These are phyloP conservation scores for Ictalurus punctatus DNA, from an alignment of 2,113 vertebrate genomes.

Conservation along the genomic window DNA sequence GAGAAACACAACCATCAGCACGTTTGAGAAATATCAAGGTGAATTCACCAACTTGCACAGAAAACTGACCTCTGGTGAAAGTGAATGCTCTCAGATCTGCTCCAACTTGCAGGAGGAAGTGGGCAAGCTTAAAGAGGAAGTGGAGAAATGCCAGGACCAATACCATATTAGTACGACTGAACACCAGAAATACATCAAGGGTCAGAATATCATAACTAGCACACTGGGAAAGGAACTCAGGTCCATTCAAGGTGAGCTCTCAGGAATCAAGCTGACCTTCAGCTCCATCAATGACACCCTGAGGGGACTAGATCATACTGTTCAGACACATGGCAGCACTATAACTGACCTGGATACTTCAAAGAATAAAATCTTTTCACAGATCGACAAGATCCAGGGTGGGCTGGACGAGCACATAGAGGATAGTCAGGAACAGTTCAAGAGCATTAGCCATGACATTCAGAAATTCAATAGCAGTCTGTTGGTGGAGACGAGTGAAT, in stretches of 20 bases:
- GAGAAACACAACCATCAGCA: constrained; percentile 71
- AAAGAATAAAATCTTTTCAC: constrained; percentile 77
- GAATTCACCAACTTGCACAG: constrained; percentile 60
- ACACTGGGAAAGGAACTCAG: constrained; percentile 74
- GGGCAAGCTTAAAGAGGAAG: constrained; percentile 76
- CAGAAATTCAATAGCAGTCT: constrained; percentile 64
- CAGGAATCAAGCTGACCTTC: constrained; percentile 74
- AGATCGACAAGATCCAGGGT: constrained; percentile 80
- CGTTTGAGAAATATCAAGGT: constrained; percentile 68
- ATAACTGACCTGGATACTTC: constrained; percentile 72
- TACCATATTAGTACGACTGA: constrained; percentile 62
- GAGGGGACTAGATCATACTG: constrained; percentile 76
- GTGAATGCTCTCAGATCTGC: constrained; percentile 76
- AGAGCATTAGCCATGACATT: constrained; percentile 68
- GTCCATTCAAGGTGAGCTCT: constrained; percentile 80
- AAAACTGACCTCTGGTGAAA: constrained; percentile 69
- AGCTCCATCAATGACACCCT: constrained; percentile 80
- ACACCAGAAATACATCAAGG: constrained; percentile 72
- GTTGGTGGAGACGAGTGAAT: constrained; percentile 72
- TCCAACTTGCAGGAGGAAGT: constrained; percentile 78
- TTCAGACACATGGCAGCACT: constrained; percentile 76
- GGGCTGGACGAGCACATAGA: constrained; percentile 71
- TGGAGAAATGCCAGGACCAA: constrained; percentile 71
- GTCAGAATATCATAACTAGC: constrained; percentile 76
- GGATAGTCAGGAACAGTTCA: constrained; percentile 74